Percentiles rank a stretch among this genome's conserved stretches.
Conservation (phyloP, 2,797 vertebrate species). For the Myotis myotis region DNA sequence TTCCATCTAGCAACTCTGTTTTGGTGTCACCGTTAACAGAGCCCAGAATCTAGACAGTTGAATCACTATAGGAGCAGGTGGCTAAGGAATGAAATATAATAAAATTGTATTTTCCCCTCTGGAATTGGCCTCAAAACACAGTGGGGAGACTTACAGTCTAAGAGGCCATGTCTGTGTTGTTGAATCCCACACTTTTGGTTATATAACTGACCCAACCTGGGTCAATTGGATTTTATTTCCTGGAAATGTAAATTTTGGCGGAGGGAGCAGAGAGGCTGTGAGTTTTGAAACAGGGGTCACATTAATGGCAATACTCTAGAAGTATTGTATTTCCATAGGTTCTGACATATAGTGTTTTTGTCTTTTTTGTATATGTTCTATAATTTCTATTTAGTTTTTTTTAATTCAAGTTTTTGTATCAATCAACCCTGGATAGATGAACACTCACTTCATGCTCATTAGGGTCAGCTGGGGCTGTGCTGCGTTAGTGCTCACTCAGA, state of each 20-base stretch:
- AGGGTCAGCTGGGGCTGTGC: not conserved
- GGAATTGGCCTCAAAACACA: not conserved
- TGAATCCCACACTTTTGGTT: not conserved
- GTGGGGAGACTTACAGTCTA: not conserved
- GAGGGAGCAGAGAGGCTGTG: not conserved
- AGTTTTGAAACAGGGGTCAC: not conserved
- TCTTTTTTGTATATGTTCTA: not conserved
- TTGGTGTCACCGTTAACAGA: not conserved
- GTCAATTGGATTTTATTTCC: not conserved
- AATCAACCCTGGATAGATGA: not conserved
- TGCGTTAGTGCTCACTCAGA: not conserved
- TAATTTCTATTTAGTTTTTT: not conserved
- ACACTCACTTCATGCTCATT: not conserved
- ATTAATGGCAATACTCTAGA: not conserved
- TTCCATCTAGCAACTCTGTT: not conserved
- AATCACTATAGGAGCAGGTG: conserved; percentile 11
- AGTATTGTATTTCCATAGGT: not conserved
- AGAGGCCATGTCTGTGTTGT: not conserved
- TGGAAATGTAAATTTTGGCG: not conserved
- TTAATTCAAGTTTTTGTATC: not conserved
- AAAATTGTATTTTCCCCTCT: not conserved
- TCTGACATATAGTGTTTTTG: not conserved
- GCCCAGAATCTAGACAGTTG: not conserved
- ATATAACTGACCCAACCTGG: not conserved
- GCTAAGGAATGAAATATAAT: not conserved